Evolutionary conservation across 2,113 vertebrate species (phyloP).

Genomic region (Saccopteryx bilineata): DNA sequence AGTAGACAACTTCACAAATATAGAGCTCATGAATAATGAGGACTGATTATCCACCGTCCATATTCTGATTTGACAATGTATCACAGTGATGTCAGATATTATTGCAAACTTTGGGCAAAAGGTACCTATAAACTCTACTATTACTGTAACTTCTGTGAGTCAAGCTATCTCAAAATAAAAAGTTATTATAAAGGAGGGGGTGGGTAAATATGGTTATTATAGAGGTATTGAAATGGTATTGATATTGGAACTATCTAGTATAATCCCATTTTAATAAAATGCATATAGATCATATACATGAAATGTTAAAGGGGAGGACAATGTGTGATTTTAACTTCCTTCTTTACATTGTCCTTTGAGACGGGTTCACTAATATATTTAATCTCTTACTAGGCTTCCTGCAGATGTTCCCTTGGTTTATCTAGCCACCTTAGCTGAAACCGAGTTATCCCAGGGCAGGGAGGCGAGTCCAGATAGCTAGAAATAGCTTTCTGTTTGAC

Average conservation of each 20-base stretch:
- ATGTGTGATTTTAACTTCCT: background rate
- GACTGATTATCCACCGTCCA: background rate
- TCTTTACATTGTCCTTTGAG: background rate
- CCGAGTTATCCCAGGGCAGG: background rate
- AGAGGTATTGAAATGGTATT: background rate
- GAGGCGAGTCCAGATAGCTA: background rate
- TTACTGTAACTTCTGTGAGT: background rate
- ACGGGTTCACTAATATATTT: background rate
- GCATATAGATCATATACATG: background rate
- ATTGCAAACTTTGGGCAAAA: background rate
- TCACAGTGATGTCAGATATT: background rate
- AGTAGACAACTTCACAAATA: background rate
- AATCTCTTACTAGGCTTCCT: background rate
- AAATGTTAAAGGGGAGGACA: background rate
- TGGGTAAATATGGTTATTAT: background rate
- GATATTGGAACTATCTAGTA: background rate
- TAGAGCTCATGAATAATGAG: background rate
- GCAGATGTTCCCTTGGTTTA: background rate
- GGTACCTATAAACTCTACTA: background rate
- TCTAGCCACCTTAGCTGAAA: background rate
- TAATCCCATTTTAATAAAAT: background rate
- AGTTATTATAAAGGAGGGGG: background rate
- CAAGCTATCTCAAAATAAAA: background rate
- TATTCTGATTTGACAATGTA: background rate
- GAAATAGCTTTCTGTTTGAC: background rate